Base-by-base conservation (phyloP, 2,888 invertebrate species). In the Atethmia centrago region DNA sequence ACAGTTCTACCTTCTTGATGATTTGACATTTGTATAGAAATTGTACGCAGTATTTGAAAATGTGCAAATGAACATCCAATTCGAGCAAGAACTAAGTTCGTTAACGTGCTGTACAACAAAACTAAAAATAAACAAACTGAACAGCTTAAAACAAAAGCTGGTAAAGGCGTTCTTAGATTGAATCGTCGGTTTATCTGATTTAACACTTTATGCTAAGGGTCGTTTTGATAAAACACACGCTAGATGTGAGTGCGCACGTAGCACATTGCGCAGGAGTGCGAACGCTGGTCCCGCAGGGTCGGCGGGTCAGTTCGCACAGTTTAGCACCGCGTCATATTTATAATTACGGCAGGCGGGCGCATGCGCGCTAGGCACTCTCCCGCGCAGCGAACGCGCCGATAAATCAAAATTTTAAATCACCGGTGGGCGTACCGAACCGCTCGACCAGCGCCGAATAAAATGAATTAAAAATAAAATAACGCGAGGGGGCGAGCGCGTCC, bases 371-470 rank as follows among this genome's bases (percentile, higher is more conserved):
- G 90, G 89, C 90, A 88, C 92, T 91, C 92, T 91, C 90, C 90
- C 90, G 92, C 90, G 91, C 92, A 88, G 91, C 91, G 92, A 92
- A 86, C 89, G 90, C 92, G 92, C 91, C 95, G 94, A 96, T 96
- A 96, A 96, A 96, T 96, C 96, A 96, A 96, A 96, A 95, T 96
- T 96, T 96, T 96, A 96, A 96, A 96, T 96, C 96, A 96, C 95
- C 94, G 95, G 93, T 95, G 95, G 96, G 96, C 96, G 96, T 92
- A 85, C 87, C 95, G 85, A 87, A 82, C 91, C 93, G 94, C 93
- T 93, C 93, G 92, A 87, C 93, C 94, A 93, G 92, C 95, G 92
- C 95, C 95, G 95, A 95, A 96, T 95, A 96, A 96, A 95, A 95
- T 95, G 95, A 95, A 95, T 95, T 95, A 95, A 96, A 95, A 96